Conservation (phyloP, 1,140 invertebrate species). For the Drosophila arawakana region DNA sequence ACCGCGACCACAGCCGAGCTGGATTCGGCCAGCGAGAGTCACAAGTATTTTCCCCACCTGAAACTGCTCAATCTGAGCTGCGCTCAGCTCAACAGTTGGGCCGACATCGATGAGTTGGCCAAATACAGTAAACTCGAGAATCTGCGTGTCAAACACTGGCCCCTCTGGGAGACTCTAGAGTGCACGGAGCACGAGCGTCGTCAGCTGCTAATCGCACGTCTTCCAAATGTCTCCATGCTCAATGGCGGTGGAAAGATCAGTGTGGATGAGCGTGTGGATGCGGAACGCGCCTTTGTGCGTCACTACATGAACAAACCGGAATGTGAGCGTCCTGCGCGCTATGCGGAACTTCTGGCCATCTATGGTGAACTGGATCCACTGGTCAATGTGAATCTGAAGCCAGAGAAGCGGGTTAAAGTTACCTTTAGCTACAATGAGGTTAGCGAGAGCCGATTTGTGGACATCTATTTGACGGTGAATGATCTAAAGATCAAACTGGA, state of each 20-base stretch:
- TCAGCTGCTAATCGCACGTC: conserved; percentile 93
- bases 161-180: conserved; percentile 89
- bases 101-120: conserved; percentile 93
- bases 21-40: conserved; percentile 76
- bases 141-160: conserved; percentile 91
- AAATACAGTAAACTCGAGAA: conserved; percentile 93
- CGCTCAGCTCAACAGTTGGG: conserved; percentile 92
- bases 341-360: conserved; percentile 91
- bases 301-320: conserved; percentile 95
- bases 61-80: conserved; percentile 93
- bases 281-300: conserved; percentile 96
- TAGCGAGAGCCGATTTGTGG: conserved; percentile 90
- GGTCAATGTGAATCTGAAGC: conserved; percentile 93
- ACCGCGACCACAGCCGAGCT: conserved; percentile 1
- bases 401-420: conserved; percentile 94
- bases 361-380: conserved; percentile 95
- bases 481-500: conserved; percentile 93
- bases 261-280: conserved; percentile 93
- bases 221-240: conserved; percentile 93
- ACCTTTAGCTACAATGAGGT: conserved; percentile 91
- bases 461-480: conserved; percentile 90
- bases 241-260: conserved; percentile 95
- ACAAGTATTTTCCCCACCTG: conserved; percentile 86
- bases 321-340: conserved; percentile 91
- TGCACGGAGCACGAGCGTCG: conserved; percentile 94